Conservation (phyloP, 2,113 vertebrate species). For the Chionomys nivalis region DNA sequence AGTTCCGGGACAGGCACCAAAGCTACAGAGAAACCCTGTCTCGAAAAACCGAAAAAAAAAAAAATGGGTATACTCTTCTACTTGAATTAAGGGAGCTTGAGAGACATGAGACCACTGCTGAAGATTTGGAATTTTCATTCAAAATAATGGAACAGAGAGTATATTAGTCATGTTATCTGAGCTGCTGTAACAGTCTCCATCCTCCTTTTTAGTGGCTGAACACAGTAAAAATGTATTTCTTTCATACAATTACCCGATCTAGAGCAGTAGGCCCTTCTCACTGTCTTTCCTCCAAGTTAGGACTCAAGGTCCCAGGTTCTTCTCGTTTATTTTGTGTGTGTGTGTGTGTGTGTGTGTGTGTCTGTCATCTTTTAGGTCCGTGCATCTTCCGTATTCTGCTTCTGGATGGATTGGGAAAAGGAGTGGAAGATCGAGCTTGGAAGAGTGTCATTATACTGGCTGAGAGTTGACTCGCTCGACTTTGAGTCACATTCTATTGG, state of each 20-base stretch:
- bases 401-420: background rate
- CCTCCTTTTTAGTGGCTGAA: background rate
- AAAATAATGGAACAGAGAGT: background rate
- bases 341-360: background rate
- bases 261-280: background rate
- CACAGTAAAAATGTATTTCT: constrained; percentile 14
- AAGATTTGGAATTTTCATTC: background rate
- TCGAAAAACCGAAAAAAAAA: no score
- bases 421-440: background rate
- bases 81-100: background rate
- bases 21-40: no score
- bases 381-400: background rate
- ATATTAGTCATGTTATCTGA: background rate
- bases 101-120: background rate
- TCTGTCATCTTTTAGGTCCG: background rate
- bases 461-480: background rate
- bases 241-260: background rate
- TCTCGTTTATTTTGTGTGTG: background rate
- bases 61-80: background rate
- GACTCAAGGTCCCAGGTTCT: constrained; percentile 19
- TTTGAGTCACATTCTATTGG: background rate
- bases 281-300: background rate
- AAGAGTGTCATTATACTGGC: background rate
- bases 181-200: background rate
- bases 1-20: no score